Evolutionary conservation across 2,888 invertebrate genomes (phyloP), one percentile per base, ranked within the genome.

Genomic region (Conomelus anceps): DNA sequence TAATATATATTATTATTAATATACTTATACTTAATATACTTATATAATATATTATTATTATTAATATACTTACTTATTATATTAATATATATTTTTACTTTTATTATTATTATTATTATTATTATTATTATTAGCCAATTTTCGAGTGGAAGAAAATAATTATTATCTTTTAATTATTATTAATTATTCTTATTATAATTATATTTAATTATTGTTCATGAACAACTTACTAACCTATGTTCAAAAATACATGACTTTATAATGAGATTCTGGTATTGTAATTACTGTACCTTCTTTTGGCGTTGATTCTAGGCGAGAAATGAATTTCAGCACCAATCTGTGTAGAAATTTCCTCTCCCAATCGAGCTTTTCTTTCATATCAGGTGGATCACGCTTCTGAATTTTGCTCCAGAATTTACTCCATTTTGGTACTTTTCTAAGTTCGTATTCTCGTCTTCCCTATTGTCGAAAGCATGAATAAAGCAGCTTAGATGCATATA

Each of bases 281-380:
- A 85, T 85, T 84, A 41, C 22, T 20, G 94, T 94, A 88, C 96
- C 97, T 90, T 95, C 94, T 87, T 94, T 94, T 0, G 96, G 95
- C 90, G 99, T 95, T 1, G 95, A 94, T 92, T 98, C 97, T 91
- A 99, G 93, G 90, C 98, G 95, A 20, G 94, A 94, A 94, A 98
- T 96, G 93, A 99, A 99, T 93, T 97, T 97, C 90, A 97, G 95
- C 94, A 99, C 98, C 26, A 99, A 94, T 88, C 95, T 94, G 92
- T 96, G 97, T 90, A 99, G 94, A 93, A 98, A 99, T 89, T 95
- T 96, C 85, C 99, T 94, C 92, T 99, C 98, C 97, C 98, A 98
- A 87, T 95, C 95, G 20, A 97, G 93, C 91, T 96, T 96, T 0
- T 96, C 96, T 89, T 95, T 93, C 89, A 95, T 93, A 88, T 96